Evolutionary conservation across 1,140 invertebrate species (phyloP), one percentile per base, ranked within the genome.

Genomic region (Steinernema feltiae): DNA sequence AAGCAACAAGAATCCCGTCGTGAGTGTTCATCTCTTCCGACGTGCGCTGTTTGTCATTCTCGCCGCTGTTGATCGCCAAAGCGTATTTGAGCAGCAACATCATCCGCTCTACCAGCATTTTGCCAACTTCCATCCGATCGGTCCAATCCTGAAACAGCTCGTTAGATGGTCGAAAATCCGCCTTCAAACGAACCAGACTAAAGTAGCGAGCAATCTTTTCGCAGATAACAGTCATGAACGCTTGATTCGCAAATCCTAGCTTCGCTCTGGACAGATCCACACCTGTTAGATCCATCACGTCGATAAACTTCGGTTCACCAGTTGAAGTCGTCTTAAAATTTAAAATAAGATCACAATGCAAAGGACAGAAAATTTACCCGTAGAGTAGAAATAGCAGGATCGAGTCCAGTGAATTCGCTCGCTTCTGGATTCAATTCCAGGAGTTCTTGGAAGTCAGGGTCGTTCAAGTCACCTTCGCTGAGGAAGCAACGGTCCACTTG

Each of bases 211-310:
- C 24, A 7, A 63, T 92, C 76, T 93, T 89, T 69, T 94, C 95
- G 81, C 92, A 93, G 7, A 96, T 82, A 41, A 95, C 95, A 81
- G 90, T 92, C 70, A 99, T 91, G 77, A 88, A 88, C 29, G 92
- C 92, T 83, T 93, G 90, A 7, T 3, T n/a, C 90, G 82, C 91
- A 90, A 1, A 94, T 92, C 84, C 95, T 17, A 27, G 12, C 24
- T 63, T 89, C 30, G 90, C 91, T n/a, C 92, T 94, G 85, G 93
- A 91, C 41, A 95, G 92, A 90, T 97, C 94, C 30, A 94, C 96
- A 84, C 97, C 97, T 84, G 92, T 94, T 79, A 93, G 95, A 88
- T 98, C 95, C 86, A 93, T 93, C 69, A 96, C 90, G 85, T 97
- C 95, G 83, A 98, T 92, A 53, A 99, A 91, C 89, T 99, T 99